Conservation (phyloP, 1,140 invertebrate species). For the Leguminivora glycinivorella region DNA sequence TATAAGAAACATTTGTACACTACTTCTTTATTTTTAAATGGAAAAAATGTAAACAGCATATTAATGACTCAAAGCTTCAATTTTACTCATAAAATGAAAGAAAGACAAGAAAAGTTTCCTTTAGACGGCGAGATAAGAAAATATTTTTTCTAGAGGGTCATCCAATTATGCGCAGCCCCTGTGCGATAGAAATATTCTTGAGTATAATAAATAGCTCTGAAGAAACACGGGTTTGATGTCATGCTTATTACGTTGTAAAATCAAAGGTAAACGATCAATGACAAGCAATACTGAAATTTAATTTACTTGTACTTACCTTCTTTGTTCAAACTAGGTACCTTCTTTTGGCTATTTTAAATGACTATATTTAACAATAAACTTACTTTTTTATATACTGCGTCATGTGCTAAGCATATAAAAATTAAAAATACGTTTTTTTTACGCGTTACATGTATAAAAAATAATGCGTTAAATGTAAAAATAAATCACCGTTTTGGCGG, state of each 20-base stretch:
- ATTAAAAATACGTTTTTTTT: too few relatives aligned
- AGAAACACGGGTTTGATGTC: not conserved
- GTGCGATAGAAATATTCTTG: not conserved
- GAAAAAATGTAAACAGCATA: not conserved
- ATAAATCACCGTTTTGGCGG: too few relatives aligned
- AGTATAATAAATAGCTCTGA: not conserved
- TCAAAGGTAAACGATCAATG: not conserved
- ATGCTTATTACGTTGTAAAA: not conserved
- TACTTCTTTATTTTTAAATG: not conserved
- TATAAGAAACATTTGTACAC: too few relatives aligned
- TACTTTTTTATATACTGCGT: too few relatives aligned
- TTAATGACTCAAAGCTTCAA: not conserved
- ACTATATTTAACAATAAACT: too few relatives aligned
- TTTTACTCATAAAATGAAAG: slow-evolving; percentile 7
- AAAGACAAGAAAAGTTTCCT: slow-evolving; percentile 25
- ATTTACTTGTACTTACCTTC: too few relatives aligned
- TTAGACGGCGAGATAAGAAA: slow-evolving; percentile 14
- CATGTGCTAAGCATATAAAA: too few relatives aligned
- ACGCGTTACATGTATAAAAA: too few relatives aligned
- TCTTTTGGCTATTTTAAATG: too few relatives aligned
- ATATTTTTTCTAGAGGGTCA: slow-evolving; percentile 18
- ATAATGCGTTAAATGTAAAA: too few relatives aligned
- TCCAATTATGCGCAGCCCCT: slow-evolving; percentile 9
- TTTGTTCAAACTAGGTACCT: too few relatives aligned
- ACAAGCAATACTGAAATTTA: not conserved